Percentiles rank a stretch among this genome's conserved stretches.
These are phyloP conservation scores for Periplaneta americana DNA, from an alignment of 1,140 invertebrate species.

Conservation along the genomic window DNA sequence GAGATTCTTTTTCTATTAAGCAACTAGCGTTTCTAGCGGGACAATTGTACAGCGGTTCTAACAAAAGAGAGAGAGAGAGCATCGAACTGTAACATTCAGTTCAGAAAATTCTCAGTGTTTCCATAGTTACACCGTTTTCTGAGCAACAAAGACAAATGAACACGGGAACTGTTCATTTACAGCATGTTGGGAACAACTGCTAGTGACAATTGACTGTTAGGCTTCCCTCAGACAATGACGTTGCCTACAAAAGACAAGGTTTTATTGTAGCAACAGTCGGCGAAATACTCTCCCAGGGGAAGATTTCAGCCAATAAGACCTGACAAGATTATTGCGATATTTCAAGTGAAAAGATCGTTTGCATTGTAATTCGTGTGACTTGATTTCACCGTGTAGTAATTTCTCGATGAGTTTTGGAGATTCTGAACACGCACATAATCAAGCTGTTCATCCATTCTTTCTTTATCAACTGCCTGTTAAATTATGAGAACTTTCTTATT, in stretches of 20 bases:
- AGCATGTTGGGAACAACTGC: neutral
- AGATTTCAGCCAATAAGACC: neutral
- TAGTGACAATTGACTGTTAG: neutral
- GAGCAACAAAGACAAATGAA: too few relatives aligned
- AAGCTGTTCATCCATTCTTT: too few relatives aligned
- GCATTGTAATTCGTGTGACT: neutral
- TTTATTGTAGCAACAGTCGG: too few relatives aligned
- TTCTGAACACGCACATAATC: neutral
- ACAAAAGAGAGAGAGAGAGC: neutral
- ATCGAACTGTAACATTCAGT: too few relatives aligned
- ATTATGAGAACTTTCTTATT: neutral
- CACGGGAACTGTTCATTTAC: too few relatives aligned
- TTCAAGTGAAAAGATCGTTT: too few relatives aligned
- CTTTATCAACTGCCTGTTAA: neutral
- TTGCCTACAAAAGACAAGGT: neutral
- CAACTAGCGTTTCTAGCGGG: too few relatives aligned
- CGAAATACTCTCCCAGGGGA: too few relatives aligned
- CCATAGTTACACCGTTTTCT: neutral
- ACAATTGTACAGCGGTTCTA: too few relatives aligned
- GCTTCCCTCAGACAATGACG: neutral
- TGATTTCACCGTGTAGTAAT: neutral
- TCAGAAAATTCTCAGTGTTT: neutral
- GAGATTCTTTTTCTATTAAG: too few relatives aligned
- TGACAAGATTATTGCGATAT: neutral
- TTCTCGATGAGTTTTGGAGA: neutral